phyloP scores from a whole-genome alignment of 2,888 invertebrate species.

The Altica lythri region DNA sequence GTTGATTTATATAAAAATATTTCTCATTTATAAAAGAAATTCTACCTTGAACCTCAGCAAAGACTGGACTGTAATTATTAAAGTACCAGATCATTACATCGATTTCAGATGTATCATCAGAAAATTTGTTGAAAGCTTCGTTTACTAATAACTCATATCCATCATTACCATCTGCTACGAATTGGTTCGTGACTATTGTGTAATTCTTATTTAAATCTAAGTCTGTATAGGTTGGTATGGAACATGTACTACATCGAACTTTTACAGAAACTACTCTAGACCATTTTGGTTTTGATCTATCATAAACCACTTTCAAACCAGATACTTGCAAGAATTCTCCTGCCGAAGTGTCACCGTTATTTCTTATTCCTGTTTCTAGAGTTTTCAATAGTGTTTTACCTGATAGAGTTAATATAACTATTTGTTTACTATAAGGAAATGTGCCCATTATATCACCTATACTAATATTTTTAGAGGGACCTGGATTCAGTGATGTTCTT shows the following conservation, averaged over 20 bases:
- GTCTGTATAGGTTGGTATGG: slow-evolving; percentile 63
- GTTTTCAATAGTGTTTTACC: slow-evolving; percentile 66
- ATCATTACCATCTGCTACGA: slow-evolving; percentile 76
- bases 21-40: slow-evolving; percentile 54
- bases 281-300: slow-evolving; percentile 65
- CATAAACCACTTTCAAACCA: slow-evolving; percentile 73
- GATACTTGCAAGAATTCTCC: slow-evolving; percentile 84
- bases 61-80: slow-evolving; percentile 64
- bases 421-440: slow-evolving; percentile 75
- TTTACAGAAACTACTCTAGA: slow-evolving; percentile 67
- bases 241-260: slow-evolving; percentile 72
- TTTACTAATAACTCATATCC: slow-evolving; percentile 62
- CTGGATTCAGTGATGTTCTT: slow-evolving; percentile 64
- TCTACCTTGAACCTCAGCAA: slow-evolving; percentile 68
- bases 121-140: slow-evolving; percentile 50
- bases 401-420: slow-evolving; percentile 67
- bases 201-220: slow-evolving; percentile 64
- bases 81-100: slow-evolving; percentile 65
- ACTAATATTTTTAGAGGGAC: slow-evolving; percentile 64
- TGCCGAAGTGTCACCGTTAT: slow-evolving; percentile 53
- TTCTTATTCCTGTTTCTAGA: slow-evolving; percentile 52
- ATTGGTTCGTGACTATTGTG: slow-evolving; percentile 68
- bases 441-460: slow-evolving; percentile 73
- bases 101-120: slow-evolving; percentile 54
- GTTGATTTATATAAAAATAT: too few species aligned